Evolutionary conservation across 1,140 invertebrate genomes (phyloP).

Genomic region (Lucilia cuprina): DNA sequence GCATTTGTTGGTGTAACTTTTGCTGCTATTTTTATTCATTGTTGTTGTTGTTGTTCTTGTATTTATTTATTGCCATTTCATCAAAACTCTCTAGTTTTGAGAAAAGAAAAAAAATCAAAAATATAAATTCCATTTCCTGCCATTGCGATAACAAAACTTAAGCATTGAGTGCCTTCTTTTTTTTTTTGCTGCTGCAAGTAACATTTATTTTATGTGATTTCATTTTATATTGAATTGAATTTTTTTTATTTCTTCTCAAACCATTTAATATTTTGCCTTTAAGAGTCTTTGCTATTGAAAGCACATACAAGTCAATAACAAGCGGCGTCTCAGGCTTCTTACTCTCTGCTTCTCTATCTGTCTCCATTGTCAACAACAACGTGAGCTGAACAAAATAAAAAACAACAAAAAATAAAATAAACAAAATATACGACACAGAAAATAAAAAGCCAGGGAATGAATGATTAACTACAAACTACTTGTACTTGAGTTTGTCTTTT

Average conservation of each 20-base stretch:
- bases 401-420: not conserved
- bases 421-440: not conserved
- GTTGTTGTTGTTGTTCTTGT: not conserved
- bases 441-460: conserved; percentile 10
- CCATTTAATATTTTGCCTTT: not conserved
- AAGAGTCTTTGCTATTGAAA: not conserved
- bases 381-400: not conserved
- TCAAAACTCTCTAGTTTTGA: not conserved
- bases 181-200: conserved; percentile 13
- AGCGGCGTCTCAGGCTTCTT: not conserved
- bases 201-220: not conserved
- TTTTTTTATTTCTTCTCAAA: not conserved
- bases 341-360: not conserved
- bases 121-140: conserved; percentile 33
- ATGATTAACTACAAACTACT: conserved; percentile 27
- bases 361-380: not conserved
- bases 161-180: not conserved
- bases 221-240: not conserved
- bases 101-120: not conserved
- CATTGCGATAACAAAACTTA: conserved; percentile 20
- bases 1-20: not conserved
- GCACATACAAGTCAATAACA: not conserved
- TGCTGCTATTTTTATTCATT: not conserved
- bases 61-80: conserved; percentile 4
- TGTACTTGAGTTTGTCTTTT: conserved; percentile 5